Conservation (phyloP, 2,113 vertebrate species). For the Ifrita kowaldi region DNA sequence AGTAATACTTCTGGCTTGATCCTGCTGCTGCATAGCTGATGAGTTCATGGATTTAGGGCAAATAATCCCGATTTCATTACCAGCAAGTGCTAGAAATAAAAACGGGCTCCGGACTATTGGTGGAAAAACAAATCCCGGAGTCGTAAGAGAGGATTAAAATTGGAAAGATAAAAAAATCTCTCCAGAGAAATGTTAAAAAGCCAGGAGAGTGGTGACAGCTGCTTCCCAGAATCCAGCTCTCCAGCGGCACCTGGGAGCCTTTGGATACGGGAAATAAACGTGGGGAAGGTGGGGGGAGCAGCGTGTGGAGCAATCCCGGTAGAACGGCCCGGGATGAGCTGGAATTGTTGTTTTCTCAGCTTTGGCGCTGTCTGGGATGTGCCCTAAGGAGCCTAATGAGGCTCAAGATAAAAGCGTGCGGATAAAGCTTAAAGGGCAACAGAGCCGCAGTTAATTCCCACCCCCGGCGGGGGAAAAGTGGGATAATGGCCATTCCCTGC, state of each 20-base stretch:
- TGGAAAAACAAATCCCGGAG: conserved; percentile 35
- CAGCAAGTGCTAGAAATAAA: conserved; percentile 54
- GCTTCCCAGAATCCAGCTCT: not conserved
- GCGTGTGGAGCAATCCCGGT: not conserved
- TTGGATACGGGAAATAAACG: not conserved
- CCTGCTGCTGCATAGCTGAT: not conserved
- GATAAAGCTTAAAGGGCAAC: not conserved
- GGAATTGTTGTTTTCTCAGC: not conserved
- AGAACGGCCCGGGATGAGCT: not conserved
- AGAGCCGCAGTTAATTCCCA: not conserved
- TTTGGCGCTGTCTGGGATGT: not conserved
- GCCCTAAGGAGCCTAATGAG: not conserved
- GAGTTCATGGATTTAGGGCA: conserved; percentile 46
- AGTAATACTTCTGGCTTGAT: not conserved
- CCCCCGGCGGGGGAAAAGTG: accelerated
- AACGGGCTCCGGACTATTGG: not conserved
- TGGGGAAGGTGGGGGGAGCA: not conserved
- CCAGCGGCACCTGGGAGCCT: not conserved
- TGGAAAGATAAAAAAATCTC: not conserved
- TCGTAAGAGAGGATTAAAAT: conserved; percentile 39
- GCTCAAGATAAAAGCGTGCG: not conserved
- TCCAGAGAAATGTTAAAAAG: not conserved
- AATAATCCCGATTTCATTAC: conserved; percentile 53
- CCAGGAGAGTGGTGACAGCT: not conserved
- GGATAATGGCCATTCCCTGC: not conserved